Conservation (phyloP, 2,888 invertebrate species). For the Ferdinandea cuprea region DNA sequence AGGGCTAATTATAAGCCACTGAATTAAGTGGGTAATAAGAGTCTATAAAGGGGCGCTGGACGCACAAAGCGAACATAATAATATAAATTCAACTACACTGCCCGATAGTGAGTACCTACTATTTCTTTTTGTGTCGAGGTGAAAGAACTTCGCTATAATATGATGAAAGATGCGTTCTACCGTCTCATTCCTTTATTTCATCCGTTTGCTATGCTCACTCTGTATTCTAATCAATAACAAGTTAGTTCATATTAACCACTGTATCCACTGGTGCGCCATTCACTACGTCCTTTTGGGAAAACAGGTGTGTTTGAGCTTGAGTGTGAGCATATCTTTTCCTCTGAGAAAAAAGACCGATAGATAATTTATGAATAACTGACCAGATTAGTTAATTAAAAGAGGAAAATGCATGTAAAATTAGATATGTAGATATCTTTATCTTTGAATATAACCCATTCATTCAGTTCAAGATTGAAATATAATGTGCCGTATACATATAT, state of each 20-base stretch:
- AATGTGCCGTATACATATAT: no score
- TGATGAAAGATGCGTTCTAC: conserved; percentile 8
- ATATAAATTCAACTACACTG: conserved; percentile 39
- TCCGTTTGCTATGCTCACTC: conserved; percentile 4
- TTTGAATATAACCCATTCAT: not conserved
- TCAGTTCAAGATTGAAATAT: not conserved
- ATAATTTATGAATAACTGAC: conserved; percentile 48
- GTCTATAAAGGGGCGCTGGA: not conserved
- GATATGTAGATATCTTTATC: not conserved
- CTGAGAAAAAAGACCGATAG: conserved; percentile 10
- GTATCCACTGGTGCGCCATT: conserved; percentile 2
- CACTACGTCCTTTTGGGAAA: conserved; percentile 3
- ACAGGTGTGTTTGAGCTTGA: conserved; percentile 46
- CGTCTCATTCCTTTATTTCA: not conserved
- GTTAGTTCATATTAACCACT: conserved; percentile 25
- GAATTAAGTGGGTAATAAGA: conserved; percentile 11
- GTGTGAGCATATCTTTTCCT: conserved; percentile 23
- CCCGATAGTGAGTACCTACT: not conserved
- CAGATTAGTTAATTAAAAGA: conserved; percentile 52
- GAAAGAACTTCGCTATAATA: conserved; percentile 49
- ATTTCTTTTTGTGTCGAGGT: conserved; percentile 27
- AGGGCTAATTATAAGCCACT: conserved; percentile 59
- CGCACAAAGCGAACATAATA: conserved; percentile 50
- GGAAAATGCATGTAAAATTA: not conserved
- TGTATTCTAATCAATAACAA: conserved; percentile 18